Conservation (phyloP, 1,140 invertebrate species). For the Euura saliciscinereae region DNA sequence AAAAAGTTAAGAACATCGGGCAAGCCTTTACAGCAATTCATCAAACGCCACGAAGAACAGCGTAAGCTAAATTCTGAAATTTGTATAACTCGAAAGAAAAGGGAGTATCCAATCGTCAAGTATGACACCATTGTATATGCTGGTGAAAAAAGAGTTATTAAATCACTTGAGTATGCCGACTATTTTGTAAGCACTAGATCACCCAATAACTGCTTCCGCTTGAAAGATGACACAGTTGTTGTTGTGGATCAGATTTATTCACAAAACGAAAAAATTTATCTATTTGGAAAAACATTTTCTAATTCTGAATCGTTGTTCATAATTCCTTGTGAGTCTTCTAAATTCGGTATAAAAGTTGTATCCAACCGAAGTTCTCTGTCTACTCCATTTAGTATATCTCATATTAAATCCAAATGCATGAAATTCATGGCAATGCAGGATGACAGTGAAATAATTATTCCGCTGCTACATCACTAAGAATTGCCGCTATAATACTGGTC, state of each 20-base stretch:
- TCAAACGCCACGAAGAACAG: conserved; percentile 19
- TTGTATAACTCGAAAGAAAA: not conserved
- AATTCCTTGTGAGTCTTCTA: not conserved
- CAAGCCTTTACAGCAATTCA: conserved; percentile 22
- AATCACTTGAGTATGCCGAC: not conserved
- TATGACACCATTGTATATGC: not conserved
- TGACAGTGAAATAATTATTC: not conserved
- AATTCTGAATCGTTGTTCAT: not conserved
- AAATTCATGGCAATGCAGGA: not conserved
- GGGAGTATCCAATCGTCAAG: not conserved
- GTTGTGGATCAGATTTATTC: not conserved
- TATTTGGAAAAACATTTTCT: not conserved
- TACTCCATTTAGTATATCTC: not conserved
- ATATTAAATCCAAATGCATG: not conserved
- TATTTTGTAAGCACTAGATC: not conserved
- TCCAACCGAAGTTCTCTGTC: not conserved
- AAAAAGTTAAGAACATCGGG: conserved; percentile 17
- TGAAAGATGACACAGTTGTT: not conserved
- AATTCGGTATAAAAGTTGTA: not conserved
- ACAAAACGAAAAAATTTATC: not conserved
- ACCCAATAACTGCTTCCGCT: not conserved
- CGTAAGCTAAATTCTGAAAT: not conserved
- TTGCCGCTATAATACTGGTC: too few relatives aligned
- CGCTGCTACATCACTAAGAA: too few relatives aligned
- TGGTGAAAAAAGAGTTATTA: not conserved